phyloP scores from a whole-genome alignment of 2,113 vertebrate genomes.

The Ranitomeya variabilis region DNA sequence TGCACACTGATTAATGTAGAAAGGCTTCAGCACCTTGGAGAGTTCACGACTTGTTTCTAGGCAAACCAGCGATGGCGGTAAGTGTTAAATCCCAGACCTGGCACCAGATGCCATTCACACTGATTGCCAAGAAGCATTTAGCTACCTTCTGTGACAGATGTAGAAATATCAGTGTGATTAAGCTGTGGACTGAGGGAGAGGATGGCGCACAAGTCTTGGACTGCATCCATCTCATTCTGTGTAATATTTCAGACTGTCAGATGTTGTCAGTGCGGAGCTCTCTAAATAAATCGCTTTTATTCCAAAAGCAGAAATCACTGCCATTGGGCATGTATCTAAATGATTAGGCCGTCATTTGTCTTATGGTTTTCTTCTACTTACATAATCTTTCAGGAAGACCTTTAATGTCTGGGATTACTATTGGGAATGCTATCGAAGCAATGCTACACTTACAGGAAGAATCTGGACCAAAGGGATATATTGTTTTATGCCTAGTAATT shows the following conservation, averaged over 20 bases:
- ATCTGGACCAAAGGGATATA: too few species aligned
- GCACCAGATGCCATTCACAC: neutral
- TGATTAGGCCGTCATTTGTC: neutral
- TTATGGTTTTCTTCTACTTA: neutral
- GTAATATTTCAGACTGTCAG: neutral
- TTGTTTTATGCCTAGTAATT: too few species aligned
- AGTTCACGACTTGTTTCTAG: conserved; percentile 6
- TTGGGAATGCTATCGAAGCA: neutral
- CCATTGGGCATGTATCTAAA: neutral
- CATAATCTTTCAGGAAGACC: neutral
- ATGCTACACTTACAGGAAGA: too few species aligned
- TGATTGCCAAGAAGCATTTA: neutral
- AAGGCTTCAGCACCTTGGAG: conserved; percentile 45
- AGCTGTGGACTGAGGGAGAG: neutral
- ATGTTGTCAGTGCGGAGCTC: neutral
- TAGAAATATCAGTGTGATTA: neutral
- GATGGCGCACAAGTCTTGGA: neutral
- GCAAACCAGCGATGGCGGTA: neutral
- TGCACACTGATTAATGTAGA: neutral
- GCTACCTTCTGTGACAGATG: neutral
- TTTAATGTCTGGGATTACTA: neutral
- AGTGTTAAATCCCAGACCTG: neutral
- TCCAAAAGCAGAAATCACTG: neutral
- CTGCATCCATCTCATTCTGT: neutral
- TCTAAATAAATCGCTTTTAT: neutral